Base-by-base conservation (phyloP, 2,888 invertebrate species). In the Miltochrista miniata region DNA sequence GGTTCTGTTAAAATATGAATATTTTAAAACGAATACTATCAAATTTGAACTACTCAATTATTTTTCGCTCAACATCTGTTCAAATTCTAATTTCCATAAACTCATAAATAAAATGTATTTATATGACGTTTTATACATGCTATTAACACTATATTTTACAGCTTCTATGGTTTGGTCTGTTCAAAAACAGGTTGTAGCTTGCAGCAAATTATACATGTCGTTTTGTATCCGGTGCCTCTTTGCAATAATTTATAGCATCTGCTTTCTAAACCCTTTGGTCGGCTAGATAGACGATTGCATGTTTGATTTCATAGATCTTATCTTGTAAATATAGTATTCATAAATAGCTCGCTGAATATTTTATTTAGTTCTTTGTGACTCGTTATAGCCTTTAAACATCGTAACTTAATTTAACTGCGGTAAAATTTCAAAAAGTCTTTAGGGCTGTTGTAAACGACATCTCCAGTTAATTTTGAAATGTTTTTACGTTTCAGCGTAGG, bases 161-260 rank as follows among this genome's bases (percentile, higher is more conserved):
- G 45, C 58, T 62, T 55, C 64, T 61, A 57, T 59, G 61, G 18
- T 56, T 66, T 65, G 60, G 59, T 56, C 64, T 54, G 51, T 64
- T 63, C 61, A 66, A 60, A 64, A 84, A 85, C 87, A 72, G 82
- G 87, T 87, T 85, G 63, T 59, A 74, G 77, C 72, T 87, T 85
- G 63, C 59, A 74, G 78, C 72, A 82, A 85, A 85, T 85, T 83
- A 82, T 79, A 76, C 77, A 68, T 76, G 79, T 82, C 79, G 75
- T 68, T 78, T 78, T 79, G 76, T 74, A 76, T 75, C 78, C 76
- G 79, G 76, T 77, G 81, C 75, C 61, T 82, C 86, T 77, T 83
- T 82, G 74, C 68, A 74, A 81, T 85, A 83, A 85, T 83, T 87
- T 85, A 85, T 79, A 76, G 72, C 72, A 70, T 73, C 74, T 75